A percentile compares a stretch with the other conserved stretches of the same genome.
Evolutionary conservation across 2,113 vertebrate species (phyloP).

Genomic region (Brachirus orientalis): DNA sequence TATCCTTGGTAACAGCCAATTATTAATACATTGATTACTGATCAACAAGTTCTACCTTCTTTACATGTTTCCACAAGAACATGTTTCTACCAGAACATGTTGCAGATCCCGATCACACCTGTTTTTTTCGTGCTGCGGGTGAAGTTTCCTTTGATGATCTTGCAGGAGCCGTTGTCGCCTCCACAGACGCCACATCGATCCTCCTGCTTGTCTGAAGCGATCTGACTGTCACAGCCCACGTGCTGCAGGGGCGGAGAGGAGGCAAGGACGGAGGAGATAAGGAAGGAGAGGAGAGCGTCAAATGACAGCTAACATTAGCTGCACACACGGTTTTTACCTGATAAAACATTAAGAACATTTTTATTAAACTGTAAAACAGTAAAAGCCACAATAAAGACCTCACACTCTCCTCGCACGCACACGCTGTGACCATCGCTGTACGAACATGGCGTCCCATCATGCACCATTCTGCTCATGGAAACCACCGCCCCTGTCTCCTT

Average conservation of each 20-base stretch:
- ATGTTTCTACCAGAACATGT: background rate
- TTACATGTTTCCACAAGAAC: no score
- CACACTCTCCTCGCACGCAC: constrained; percentile 95
- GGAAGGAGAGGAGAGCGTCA: background rate
- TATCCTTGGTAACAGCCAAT: constrained; percentile 80
- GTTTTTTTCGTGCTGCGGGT: constrained; percentile 89
- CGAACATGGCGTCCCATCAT: constrained; percentile 95
- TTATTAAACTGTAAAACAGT: background rate
- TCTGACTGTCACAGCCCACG: constrained; percentile 94
- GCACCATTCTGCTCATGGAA: constrained; percentile 92
- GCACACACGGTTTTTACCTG: no score
- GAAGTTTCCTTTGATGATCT: constrained; percentile 94
- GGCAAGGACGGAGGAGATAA: background rate
- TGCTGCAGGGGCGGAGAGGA: constrained; percentile 78
- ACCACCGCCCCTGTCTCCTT: constrained; percentile 88
- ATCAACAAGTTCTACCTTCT: background rate
- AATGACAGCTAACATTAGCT: no score
- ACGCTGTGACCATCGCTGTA: constrained; percentile 92
- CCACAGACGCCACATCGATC: constrained; percentile 96
- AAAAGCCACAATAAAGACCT: constrained; percentile 79
- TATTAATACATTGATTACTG: background rate
- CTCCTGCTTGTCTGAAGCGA: constrained; percentile 91
- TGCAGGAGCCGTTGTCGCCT: constrained; percentile 94
- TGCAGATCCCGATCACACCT: constrained; percentile 74
- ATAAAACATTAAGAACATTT: background rate